Evolutionary conservation across 2,888 invertebrate genomes (phyloP), one percentile per base, ranked within the genome.

Genomic region (Vanessa cardui): DNA sequence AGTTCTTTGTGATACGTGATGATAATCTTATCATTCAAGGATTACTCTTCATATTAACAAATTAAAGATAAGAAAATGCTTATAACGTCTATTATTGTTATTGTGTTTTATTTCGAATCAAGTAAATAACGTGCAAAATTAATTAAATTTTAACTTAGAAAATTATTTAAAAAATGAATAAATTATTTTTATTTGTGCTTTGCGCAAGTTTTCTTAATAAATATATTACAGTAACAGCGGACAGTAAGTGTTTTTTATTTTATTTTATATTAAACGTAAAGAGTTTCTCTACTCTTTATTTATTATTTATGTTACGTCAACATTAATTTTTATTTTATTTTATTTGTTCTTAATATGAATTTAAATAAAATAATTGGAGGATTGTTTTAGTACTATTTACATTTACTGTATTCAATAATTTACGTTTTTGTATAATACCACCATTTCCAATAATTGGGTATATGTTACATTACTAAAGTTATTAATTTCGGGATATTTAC

Each of bases 211-310:
- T 68, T 47, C 58, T 64, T 16, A 64, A 59, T 62, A 54, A 71
- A 26, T 50, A 60, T 45, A 21, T 39, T n/a, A n/a, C n/a, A 64
- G 72, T 59, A 21, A 62, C 64, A 4, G 66, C 74, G 4, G 74
- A 74, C 64, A 78, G 78, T 78, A 69, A 78, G 78, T 76, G 16
- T 6, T 33, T 54, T 1, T n/a, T 6, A n/a, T n/a, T 33, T n/a
- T 46, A 6, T 52, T 61, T n/a, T 62, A 39, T 12, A 18, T 31
- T 26, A 31, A 8, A 47, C 26, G 3, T 26, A n/a, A n/a, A n/a
- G n/a, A n/a, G n/a, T n/a, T n/a, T n/a, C n/a, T n/a, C n/a, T n/a
- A n/a, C n/a, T n/a, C n/a, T n/a, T n/a, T n/a, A n/a, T n/a, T n/a
- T n/a, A n/a, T n/a, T n/a, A n/a, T n/a, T n/a, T n/a, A n/a, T n/a